Conservation (phyloP, 1,140 invertebrate genomes). For the Hesperophylax magnus region DNA sequence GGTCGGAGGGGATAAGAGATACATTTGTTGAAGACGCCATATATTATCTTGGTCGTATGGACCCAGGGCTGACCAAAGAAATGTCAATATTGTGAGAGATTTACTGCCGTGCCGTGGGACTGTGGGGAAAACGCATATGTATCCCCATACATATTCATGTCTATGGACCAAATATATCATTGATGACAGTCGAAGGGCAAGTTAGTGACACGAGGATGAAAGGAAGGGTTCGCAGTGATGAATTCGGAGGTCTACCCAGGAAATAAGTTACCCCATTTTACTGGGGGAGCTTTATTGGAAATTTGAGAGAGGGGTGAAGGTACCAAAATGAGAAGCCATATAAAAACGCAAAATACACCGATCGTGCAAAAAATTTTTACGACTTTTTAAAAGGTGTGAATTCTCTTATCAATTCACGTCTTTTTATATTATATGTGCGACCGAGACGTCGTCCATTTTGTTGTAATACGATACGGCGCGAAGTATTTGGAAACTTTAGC, state of each 20-base stretch:
- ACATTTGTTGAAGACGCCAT: conserved; percentile 38
- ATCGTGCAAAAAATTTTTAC: no score
- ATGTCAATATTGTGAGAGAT: conserved; percentile 44
- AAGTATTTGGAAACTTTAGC: conserved; percentile 20
- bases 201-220: background rate
- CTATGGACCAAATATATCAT: background rate
- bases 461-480: background rate
- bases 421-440: no score
- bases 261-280: conserved; percentile 1
- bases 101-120: conserved; percentile 32
- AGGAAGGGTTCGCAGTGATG: conserved; percentile 6
- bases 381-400: no score
- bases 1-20: no score
- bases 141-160: background rate
- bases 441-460: background rate
- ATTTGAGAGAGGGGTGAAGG: background rate
- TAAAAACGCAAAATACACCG: no score
- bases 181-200: conserved; percentile 17
- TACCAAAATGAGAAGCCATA: no score
- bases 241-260: background rate
- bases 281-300: background rate
- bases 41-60: conserved; percentile 9
- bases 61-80: conserved; percentile 33
- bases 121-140: conserved; percentile 1
- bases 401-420: no score